Conservation (phyloP, 2,888 invertebrate species). For the Machimus rusticus region DNA sequence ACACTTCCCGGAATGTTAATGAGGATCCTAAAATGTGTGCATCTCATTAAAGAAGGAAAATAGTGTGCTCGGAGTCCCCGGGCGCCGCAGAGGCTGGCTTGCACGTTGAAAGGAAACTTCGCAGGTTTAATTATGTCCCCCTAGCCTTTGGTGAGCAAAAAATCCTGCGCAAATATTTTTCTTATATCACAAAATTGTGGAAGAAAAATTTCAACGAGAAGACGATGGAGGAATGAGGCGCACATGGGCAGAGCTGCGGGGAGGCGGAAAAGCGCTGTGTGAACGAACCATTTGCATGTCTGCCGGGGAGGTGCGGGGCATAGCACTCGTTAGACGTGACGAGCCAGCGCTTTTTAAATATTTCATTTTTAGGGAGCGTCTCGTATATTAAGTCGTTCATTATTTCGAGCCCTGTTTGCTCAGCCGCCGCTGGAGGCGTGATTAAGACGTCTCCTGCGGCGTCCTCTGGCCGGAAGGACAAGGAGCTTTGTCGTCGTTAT, state of each 20-base stretch:
- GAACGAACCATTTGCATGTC: conserved; percentile 17
- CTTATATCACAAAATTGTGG: neutral
- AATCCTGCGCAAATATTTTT: conserved; percentile 17
- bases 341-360: neutral
- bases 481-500: neutral
- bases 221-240: neutral
- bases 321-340: conserved; percentile 16
- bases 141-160: neutral
- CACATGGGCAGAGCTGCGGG: neutral
- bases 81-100: neutral
- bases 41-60: conserved; percentile 39
- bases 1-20: conserved; percentile 36
- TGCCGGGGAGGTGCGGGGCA: neutral
- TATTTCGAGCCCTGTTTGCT: neutral
- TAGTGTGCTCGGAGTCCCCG: conserved; percentile 3
- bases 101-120: neutral
- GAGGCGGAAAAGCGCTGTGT: neutral
- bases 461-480: neutral
- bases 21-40: conserved; percentile 37
- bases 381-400: conserved; percentile 14
- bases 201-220: neutral
- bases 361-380: neutral
- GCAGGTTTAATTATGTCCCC: conserved; percentile 25
- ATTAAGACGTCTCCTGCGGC: neutral
- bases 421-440: neutral